Evolutionary conservation across 2,888 invertebrate species (phyloP).

Genomic region (Nomada ferruginata): DNA sequence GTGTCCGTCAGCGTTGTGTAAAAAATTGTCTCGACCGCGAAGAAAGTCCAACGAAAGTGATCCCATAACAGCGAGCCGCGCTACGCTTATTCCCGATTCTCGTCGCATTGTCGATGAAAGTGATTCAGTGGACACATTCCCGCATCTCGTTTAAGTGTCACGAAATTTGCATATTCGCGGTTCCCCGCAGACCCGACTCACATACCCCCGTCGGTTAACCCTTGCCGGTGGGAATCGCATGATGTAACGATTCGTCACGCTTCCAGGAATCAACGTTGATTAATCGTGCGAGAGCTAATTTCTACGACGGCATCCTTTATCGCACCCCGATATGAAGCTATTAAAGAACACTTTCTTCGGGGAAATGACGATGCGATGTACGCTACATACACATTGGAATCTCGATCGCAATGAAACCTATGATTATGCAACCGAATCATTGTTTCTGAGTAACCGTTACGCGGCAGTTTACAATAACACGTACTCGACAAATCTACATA

Average conservation of each 20-base stretch:
- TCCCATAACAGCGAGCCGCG: conserved; percentile 62
- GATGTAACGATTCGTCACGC: conserved; percentile 44
- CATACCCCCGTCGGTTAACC: conserved; percentile 8
- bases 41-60: conserved; percentile 79
- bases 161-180: conserved; percentile 60
- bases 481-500: no score
- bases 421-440: background rate
- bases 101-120: conserved; percentile 70
- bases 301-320: background rate
- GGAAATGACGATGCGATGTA: background rate
- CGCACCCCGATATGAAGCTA: background rate
- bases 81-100: conserved; percentile 66
- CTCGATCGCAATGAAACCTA: background rate
- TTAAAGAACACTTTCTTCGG: background rate
- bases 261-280: conserved; percentile 20
- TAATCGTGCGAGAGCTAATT: conserved; percentile 3
- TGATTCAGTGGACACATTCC: conserved; percentile 67
- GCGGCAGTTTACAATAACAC: no score
- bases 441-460: background rate
- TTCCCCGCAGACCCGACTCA: conserved; percentile 18
- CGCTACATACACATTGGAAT: no score
- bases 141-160: conserved; percentile 57
- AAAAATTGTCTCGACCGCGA: conserved; percentile 59
- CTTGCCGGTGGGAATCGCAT: conserved; percentile 30
- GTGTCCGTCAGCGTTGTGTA: background rate